Evolutionary conservation across 2,888 invertebrate genomes (phyloP).

Genomic region (Lissocephala sabroskyi): DNA sequence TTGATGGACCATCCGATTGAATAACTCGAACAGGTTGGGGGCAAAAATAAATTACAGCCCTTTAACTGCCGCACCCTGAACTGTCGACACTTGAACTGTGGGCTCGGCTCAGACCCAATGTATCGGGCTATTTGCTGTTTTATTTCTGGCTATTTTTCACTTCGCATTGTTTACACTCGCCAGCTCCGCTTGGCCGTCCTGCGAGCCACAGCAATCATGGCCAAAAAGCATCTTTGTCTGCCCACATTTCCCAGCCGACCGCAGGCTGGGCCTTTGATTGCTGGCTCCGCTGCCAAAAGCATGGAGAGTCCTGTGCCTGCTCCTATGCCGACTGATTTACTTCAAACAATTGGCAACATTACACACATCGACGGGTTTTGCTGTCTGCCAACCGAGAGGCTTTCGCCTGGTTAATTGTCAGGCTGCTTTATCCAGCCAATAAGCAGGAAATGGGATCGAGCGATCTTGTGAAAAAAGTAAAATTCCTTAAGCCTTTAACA

Average conservation of each 20-base stretch:
- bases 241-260: constrained; percentile 9
- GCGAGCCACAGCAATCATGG: constrained; percentile 30
- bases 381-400: too few species aligned
- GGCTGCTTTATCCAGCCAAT: too few species aligned
- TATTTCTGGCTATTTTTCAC: constrained; percentile 51
- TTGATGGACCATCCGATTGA: constrained; percentile 41
- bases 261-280: constrained; percentile 40
- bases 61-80: constrained; percentile 6
- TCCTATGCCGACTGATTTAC: constrained; percentile 51
- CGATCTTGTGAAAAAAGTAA: too few species aligned
- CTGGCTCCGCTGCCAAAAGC: constrained; percentile 14
- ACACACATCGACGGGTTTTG: constrained; percentile 59
- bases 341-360: constrained; percentile 65
- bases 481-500: too few species aligned
- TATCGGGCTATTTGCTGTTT: constrained; percentile 23
- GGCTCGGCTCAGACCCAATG: constrained; percentile 17
- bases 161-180: constrained; percentile 47
- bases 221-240: constrained; percentile 15
- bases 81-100: constrained; percentile 35
- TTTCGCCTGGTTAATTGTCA: too few species aligned
- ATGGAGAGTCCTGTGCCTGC: too few species aligned
- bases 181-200: constrained; percentile 13
- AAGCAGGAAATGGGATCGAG: too few species aligned
- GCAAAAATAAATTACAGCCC: constrained; percentile 48
- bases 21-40: constrained; percentile 35